phyloP scores from a whole-genome alignment of 1,140 invertebrate species.

The Heliconius hewitsoni region DNA sequence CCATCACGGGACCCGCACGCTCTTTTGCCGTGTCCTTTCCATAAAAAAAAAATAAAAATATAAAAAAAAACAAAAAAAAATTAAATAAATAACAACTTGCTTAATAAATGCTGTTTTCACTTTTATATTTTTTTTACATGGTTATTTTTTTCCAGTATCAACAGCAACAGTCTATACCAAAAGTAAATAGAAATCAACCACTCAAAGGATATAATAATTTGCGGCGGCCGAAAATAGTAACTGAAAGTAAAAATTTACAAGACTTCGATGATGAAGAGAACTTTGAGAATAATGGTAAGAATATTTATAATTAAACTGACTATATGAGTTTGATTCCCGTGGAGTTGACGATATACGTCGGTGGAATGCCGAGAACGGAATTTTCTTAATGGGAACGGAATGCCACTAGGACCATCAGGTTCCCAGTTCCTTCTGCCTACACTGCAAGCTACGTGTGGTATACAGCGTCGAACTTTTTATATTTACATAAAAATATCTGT shows the following conservation, averaged over 20 bases:
- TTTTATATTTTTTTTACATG: too few relatives aligned
- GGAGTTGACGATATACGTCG: neutral
- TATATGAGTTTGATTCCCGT: neutral
- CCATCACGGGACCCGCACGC: too few relatives aligned
- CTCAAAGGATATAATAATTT: neutral
- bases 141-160: neutral
- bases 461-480: neutral
- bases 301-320: neutral
- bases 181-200: neutral
- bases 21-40: too few relatives aligned
- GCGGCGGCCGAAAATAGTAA: neutral
- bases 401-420: too few relatives aligned
- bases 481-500: too few relatives aligned
- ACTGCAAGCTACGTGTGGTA: neutral
- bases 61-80: too few relatives aligned
- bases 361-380: neutral
- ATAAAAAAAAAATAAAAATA: too few relatives aligned
- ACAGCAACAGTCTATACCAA: neutral
- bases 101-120: too few relatives aligned
- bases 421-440: neutral
- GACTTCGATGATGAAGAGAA: neutral
- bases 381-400: neutral
- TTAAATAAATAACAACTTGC: too few relatives aligned
- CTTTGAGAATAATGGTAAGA: neutral
- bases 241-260: neutral